Base-by-base conservation (phyloP, 2,888 invertebrate genomes). In the Eupithecia dodoneata region DNA sequence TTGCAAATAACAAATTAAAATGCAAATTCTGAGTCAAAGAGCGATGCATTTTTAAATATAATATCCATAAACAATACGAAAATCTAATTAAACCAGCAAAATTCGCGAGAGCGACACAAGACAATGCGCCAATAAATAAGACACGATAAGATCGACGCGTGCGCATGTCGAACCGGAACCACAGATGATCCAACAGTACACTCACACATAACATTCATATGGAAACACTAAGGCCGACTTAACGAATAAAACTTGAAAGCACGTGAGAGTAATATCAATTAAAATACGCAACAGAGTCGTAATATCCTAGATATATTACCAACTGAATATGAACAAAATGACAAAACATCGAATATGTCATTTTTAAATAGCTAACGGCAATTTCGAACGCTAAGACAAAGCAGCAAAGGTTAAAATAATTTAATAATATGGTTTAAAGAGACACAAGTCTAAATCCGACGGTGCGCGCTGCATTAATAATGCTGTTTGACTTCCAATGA, bases 81-180 rank as follows among this genome's bases (percentile, higher is more conserved):
- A 79, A 78, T 78, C 82, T 87, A 87, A 87, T 87, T 87, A 87
- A 86, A 85, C 81, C 82, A 81, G 82, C 82, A 81, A 81, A 82
- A 82, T 84, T 81, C 82, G 84, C 83, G 78, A 76, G 82, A 78
- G 82, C 81, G 82, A 80, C 81, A 81, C 81, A 73, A 80, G 80
- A 90, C 89, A 90, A 90, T 90, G 85, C 86, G 83, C 80, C 85
- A 82, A 87, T 90, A 90, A 90, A 90, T 90, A 87, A 83, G 87
- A 83, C 84, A 85, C 81, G 85, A 90, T 89, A 88, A 81, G 84
- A 90, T 89, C 89, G 85, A 82, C 86, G 86, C 87, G 86, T 85
- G 86, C 85, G 84, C 85, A 83, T 78, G 83, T 83, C 85, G 82
- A 80, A 81, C 82, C 81, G 77, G 74, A 70, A 52, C 73, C 81